Percentiles rank a stretch among this genome's conserved stretches.
phyloP scores from a whole-genome alignment of 2,888 invertebrate genomes.

The Platerodrilus igneus region DNA sequence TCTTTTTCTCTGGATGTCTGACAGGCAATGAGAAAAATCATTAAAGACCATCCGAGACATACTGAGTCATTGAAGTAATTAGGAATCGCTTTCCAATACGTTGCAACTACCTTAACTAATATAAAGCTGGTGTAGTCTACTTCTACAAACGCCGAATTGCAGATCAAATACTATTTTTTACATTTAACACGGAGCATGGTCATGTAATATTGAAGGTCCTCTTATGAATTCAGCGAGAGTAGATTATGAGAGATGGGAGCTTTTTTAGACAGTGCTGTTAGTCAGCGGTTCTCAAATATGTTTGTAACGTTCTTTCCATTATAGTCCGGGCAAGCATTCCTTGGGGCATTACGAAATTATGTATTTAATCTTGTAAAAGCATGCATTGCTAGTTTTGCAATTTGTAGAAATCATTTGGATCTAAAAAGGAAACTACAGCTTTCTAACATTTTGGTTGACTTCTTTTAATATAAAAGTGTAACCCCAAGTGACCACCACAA shows the following conservation, averaged over 20 bases:
- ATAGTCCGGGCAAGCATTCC: background rate
- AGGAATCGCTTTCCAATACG: no score
- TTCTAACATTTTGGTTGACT: slow-evolving; percentile 18
- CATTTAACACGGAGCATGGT: slow-evolving; percentile 11
- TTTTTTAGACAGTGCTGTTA: slow-evolving; percentile 32
- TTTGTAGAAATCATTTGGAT: background rate
- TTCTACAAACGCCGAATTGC: no score
- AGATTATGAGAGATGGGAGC: slow-evolving; percentile 38
- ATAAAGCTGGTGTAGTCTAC: no score
- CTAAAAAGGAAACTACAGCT: slow-evolving; percentile 1
- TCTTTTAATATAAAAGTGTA: slow-evolving; percentile 26
- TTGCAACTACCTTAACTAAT: no score
- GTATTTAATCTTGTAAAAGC: background rate
- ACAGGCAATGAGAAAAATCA: slow-evolving; percentile 14
- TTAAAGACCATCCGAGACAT: slow-evolving; percentile 11
- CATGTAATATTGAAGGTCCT: slow-evolving; percentile 41
- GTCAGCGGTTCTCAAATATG: slow-evolving; percentile 29
- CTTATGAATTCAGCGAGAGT: slow-evolving; percentile 41
- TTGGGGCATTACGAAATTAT: background rate
- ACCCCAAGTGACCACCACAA: slow-evolving; percentile 40
- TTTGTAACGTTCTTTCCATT: background rate
- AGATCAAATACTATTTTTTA: no score
- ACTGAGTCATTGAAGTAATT: slow-evolving; percentile 17
- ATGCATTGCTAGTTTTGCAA: background rate
- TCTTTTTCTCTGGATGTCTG: slow-evolving; percentile 1